These are phyloP conservation scores for Pleuronectes platessa DNA, from an alignment of 2,113 vertebrate species.

Conservation along the genomic window DNA sequence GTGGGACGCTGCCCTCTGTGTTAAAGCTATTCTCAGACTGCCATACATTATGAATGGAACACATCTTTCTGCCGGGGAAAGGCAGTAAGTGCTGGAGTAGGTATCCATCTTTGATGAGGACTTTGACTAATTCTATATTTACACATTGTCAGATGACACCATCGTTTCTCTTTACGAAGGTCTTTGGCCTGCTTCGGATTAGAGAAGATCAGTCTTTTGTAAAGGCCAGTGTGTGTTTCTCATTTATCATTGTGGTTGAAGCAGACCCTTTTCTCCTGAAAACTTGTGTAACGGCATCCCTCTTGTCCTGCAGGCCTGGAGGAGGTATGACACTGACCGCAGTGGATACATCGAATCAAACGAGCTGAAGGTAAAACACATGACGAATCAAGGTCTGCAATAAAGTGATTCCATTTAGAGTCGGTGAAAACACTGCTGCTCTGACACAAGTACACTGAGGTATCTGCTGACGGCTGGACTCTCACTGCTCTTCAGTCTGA, in stretches of 20 bases:
- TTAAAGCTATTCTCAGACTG: constrained; percentile 78
- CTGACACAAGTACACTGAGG: neutral
- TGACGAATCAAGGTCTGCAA: neutral
- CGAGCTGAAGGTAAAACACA: constrained; percentile 91
- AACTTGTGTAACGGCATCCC: neutral
- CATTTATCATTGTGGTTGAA: neutral
- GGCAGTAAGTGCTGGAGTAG: constrained; percentile 36
- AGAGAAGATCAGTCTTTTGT: neutral
- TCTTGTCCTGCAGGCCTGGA: constrained; percentile 87
- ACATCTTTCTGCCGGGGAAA: constrained; percentile 60
- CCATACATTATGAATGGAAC: constrained; percentile 82
- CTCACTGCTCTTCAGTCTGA: neutral
- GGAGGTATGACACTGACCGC: constrained; percentile 94
- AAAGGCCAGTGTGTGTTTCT: neutral
- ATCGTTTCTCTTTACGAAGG: neutral
- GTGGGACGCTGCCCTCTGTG: constrained; percentile 47
- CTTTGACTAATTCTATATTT: constrained; percentile 65
- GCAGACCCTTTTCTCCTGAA: constrained; percentile 6
- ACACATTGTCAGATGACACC: constrained; percentile 28
- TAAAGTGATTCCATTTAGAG: too few species aligned
- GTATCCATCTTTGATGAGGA: constrained; percentile 71
- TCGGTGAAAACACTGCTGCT: neutral
- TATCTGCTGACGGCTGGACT: neutral
- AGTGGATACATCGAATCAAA: constrained; percentile 98
- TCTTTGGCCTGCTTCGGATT: neutral